Conservation (phyloP, 2,888 invertebrate genomes). For the Heteropelma amictum region DNA sequence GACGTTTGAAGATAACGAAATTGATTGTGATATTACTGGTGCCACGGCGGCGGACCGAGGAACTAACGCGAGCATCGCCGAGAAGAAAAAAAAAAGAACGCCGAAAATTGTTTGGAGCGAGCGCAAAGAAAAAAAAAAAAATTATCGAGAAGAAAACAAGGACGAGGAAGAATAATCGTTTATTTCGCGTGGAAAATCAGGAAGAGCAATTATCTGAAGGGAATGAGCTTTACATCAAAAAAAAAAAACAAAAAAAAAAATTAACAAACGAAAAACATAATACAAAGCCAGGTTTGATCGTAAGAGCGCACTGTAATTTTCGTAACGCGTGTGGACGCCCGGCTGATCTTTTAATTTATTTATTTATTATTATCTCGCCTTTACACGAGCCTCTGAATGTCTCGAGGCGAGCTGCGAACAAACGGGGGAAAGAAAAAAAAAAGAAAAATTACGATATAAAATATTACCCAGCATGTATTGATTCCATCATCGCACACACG, state of each 20-base stretch:
- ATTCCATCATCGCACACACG: conserved; percentile 38
- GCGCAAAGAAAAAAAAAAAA: not conserved
- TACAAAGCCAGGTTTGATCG: conserved; percentile 23
- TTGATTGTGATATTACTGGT: conserved; percentile 61
- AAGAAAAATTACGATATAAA: conserved; percentile 38
- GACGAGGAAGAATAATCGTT: conserved; percentile 22
- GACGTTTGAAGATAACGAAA: conserved; percentile 43
- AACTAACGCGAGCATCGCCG: conserved; percentile 19
- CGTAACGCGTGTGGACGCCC: not conserved
- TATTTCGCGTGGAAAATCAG: conserved; percentile 44
- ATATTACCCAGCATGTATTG: conserved; percentile 47
- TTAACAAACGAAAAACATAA: not conserved
- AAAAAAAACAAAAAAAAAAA: conserved; percentile 32
- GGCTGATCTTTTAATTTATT: not conserved
- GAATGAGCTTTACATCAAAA: conserved; percentile 71
- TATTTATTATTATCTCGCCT: conserved; percentile 39
- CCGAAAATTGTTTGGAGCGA: not conserved
- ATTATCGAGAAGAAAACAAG: no score
- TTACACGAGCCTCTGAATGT: conserved; percentile 29
- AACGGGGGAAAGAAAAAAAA: not conserved
- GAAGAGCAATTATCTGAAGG: conserved; percentile 64
- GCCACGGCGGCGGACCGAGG: conserved; percentile 51
- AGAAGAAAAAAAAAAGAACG: not conserved
- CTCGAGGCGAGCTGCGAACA: conserved; percentile 13
- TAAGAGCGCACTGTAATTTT: conserved; percentile 38